Percentiles rank a stretch among this genome's conserved stretches.
These are phyloP conservation scores for Microplitis mediator DNA, from an alignment of 1,140 invertebrate genomes.

Conservation along the genomic window DNA sequence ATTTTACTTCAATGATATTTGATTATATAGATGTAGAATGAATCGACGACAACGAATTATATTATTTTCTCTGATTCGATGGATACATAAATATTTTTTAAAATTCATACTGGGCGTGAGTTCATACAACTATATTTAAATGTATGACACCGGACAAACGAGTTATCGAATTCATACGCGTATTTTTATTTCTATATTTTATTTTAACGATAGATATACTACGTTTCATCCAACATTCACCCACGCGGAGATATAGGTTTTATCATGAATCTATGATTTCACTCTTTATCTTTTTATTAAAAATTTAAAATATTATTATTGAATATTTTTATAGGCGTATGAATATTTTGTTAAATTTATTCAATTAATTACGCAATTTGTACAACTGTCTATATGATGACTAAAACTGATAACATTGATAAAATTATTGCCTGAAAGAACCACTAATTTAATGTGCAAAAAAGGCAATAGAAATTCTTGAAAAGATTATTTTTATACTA, in stretches of 20 bases:
- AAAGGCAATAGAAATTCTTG: too few relatives aligned
- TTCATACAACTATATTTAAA: neutral
- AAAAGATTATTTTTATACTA: neutral
- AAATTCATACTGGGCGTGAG: neutral
- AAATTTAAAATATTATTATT: too few relatives aligned
- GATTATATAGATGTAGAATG: neutral
- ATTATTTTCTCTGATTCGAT: conserved; percentile 10
- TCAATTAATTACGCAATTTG: too few relatives aligned
- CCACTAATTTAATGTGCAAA: too few relatives aligned
- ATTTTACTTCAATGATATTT: neutral
- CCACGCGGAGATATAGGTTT: neutral
- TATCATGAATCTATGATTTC: too few relatives aligned
- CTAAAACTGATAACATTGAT: too few relatives aligned
- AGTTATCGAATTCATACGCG: conserved; percentile 12
- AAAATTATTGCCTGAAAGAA: too few relatives aligned
- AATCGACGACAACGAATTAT: neutral
- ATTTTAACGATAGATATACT: neutral
- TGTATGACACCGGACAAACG: conserved; percentile 1
- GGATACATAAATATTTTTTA: conserved; percentile 2
- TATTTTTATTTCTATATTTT: neutral
- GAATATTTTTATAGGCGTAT: too few relatives aligned
- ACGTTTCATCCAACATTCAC: neutral
- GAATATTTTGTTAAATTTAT: too few relatives aligned
- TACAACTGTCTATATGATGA: too few relatives aligned
- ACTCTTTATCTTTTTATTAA: too few relatives aligned